Evolutionary conservation across 2,113 vertebrate species (phyloP).

Genomic region (Brachypteracias leptosomus): DNA sequence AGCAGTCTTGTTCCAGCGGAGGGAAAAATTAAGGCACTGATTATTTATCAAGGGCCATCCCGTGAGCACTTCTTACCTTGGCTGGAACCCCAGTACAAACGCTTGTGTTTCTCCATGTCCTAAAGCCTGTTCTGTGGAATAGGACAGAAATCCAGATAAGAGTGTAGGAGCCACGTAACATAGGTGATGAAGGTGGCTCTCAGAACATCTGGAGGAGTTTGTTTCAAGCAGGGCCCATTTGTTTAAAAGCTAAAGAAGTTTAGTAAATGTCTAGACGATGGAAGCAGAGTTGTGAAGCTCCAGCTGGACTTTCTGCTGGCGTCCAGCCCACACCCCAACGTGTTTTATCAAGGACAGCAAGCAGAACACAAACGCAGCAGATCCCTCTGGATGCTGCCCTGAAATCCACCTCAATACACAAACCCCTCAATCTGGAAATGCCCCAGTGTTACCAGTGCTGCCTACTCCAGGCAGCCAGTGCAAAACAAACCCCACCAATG

Average conservation of each 20-base stretch:
- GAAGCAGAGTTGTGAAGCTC: background rate
- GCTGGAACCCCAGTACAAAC: background rate
- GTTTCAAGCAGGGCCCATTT: background rate
- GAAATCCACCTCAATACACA: fast-evolving
- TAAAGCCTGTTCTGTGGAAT: background rate
- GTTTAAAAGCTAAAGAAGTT: background rate
- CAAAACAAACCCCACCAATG: background rate
- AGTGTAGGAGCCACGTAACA: background rate
- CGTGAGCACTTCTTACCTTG: background rate
- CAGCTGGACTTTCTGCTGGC: background rate
- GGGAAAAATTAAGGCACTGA: background rate
- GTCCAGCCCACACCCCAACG: fast-evolving
- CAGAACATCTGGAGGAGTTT: background rate
- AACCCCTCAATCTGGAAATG: fast-evolving
- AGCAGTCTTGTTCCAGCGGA: background rate
- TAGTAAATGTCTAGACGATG: background rate
- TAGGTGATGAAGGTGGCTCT: background rate
- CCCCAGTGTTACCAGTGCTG: background rate
- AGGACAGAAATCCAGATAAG: background rate
- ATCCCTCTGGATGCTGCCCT: background rate
- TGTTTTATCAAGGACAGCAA: background rate
- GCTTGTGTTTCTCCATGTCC: background rate
- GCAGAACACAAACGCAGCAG: background rate
- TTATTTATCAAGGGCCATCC: background rate
- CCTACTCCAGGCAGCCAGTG: background rate